Percentiles rank a stretch among this genome's conserved stretches.
phyloP scores from a whole-genome alignment of 2,888 invertebrate species.

The Frankliniella fusca region DNA sequence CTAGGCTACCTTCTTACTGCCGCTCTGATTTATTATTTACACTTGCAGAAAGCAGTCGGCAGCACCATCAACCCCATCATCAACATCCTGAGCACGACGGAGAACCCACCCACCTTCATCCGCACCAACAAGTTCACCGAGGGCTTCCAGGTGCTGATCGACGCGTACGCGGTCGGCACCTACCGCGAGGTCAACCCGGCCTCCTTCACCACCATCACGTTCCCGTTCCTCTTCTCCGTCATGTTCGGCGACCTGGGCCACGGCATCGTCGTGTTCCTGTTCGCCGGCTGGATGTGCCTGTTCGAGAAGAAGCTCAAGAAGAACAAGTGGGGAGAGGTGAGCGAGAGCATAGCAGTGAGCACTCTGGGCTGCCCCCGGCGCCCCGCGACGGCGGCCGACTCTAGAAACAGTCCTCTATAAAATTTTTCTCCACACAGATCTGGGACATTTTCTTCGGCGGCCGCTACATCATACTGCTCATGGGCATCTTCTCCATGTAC shows the following conservation, averaged over 20 bases:
- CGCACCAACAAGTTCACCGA: slow-evolving; percentile 86
- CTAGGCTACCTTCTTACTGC: no score
- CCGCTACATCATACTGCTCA: slow-evolving; percentile 71
- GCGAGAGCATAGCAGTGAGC: no score
- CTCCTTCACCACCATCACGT: slow-evolving; percentile 56
- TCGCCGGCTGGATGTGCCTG: slow-evolving; percentile 75
- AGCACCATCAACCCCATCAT: slow-evolving; percentile 86
- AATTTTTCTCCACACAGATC: no score
- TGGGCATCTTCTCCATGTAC: slow-evolving; percentile 75
- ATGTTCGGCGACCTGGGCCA: slow-evolving; percentile 63
- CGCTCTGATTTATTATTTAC: no score
- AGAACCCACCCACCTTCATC: slow-evolving; percentile 81
- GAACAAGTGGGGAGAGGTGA: slow-evolving; percentile 59
- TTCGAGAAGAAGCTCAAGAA: slow-evolving; percentile 71
- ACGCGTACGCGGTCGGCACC: slow-evolving; percentile 86
- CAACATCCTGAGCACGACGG: slow-evolving; percentile 61
- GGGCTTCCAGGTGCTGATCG: slow-evolving; percentile 89
- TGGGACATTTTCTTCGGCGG: slow-evolving; percentile 72
- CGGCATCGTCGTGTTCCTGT: slow-evolving; percentile 71
- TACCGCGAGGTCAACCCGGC: slow-evolving; percentile 89
- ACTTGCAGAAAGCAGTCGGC: slow-evolving; percentile 62
- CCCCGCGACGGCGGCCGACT: no score
- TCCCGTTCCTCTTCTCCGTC: slow-evolving; percentile 59
- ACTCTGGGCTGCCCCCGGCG: no score
- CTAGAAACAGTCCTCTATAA: no score